Percentiles rank a stretch among this genome's conserved stretches.
These are phyloP conservation scores for Eudemis profundana DNA, from an alignment of 2,888 invertebrate species.

Conservation along the genomic window DNA sequence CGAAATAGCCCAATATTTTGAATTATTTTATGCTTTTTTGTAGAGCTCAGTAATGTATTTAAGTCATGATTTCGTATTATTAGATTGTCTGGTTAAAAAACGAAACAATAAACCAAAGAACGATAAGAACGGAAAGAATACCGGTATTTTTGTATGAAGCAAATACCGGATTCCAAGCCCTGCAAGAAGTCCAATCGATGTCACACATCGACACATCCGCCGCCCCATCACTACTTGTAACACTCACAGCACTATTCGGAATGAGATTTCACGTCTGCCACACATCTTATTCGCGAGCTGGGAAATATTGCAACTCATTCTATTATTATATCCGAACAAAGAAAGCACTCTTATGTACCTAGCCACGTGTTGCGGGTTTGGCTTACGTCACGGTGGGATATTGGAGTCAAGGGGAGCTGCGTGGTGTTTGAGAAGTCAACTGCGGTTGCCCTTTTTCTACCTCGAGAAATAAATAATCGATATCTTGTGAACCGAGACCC, in stretches of 20 bases:
- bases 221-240: conserved; percentile 53
- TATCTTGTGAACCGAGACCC: too few species aligned
- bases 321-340: conserved; percentile 77
- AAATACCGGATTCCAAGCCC: too few species aligned
- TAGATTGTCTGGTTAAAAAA: too few species aligned
- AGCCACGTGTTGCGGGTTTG: conserved; percentile 71
- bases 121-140: too few species aligned
- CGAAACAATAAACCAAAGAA: too few species aligned
- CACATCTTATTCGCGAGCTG: conserved; percentile 71
- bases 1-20: too few species aligned
- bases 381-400: conserved; percentile 74
- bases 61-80: too few species aligned
- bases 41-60: too few species aligned
- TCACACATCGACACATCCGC: neutral
- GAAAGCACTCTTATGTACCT: conserved; percentile 58
- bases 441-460: too few species aligned
- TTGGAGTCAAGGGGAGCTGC: conserved; percentile 57
- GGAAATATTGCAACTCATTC: conserved; percentile 77
- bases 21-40: too few species aligned
- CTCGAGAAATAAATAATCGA: too few species aligned
- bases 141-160: too few species aligned
- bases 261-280: conserved; percentile 74
- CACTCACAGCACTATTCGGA: conserved; percentile 65
- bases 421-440: conserved; percentile 3
- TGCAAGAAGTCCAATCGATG: conserved; percentile 31